Evolutionary conservation across 1,140 invertebrate genomes (phyloP), one percentile per base, ranked within the genome.

Genomic region (Periplaneta americana): DNA sequence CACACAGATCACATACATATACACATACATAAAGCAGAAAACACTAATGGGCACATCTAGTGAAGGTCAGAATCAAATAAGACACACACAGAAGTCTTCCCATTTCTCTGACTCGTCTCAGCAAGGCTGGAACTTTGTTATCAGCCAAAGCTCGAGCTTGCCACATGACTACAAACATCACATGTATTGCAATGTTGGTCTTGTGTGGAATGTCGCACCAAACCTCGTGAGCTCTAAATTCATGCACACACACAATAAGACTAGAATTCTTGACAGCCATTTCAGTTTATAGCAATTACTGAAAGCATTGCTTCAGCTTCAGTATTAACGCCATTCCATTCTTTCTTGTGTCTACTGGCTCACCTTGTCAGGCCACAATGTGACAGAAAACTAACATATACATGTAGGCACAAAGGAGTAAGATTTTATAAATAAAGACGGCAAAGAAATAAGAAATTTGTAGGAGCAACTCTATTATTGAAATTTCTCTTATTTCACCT

Each of bases 1-100:
- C 28, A n/a, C 66, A 82, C 76, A 83, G 83, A 83, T 82, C 82
- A 83, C 82, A 84, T 81, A 84, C 80, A 80, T 79, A 13, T 48
- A 57, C 36, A 74, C 36, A 33, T 32, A 80, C 34, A 78, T 15
- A 78, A 78, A 28, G 28, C 18, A 37, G 34, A 78, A 37, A 78
- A 78, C 35, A 35, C 36, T 78, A 78, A 78, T 48, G 79, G 39
- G 79, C 32, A 80, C 39, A 80, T 39, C 39, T 66, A 57, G 66
- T 76, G 75, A 76, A 76, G 75, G 48, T 57, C 48, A 57, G 22
- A 57, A 57, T 57, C 48, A 57, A 57, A 8, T 57, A n/a, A 57
- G 48, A 57, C 22, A n/a, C 48, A 57, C 22, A n/a, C 22, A n/a
- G 22, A 57, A 57, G 48, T 57, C 48, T 57, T 57, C 48, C 48